Base-by-base conservation (phyloP, 2,113 vertebrate genomes). In the Siniperca knerii region DNA sequence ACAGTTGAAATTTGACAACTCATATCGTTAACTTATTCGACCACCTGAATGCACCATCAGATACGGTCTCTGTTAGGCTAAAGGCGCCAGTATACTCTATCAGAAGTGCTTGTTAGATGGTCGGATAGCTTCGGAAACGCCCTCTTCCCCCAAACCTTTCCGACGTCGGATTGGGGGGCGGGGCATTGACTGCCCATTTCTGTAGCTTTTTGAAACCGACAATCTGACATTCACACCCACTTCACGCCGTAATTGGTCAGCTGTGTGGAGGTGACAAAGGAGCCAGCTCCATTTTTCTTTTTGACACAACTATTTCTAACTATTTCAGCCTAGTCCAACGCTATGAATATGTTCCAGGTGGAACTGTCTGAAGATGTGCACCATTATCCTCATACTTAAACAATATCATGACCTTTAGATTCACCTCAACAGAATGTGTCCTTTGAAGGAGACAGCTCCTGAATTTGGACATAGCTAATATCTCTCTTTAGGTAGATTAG, bases 391-490 rank as follows among this genome's bases (percentile, higher is more conserved):
- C 35, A 11, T 12, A 65, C 20, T 62, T 35, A 44, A 44, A 44
- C 42, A 44, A 44, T 44, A 44, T 40, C 40, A 40, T 40, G 40
- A 40, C 8, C 12, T 48, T 3, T 15, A 15, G 46, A 13, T 48
- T 25, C 11, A 11, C 23, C 42, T 29, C 2, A 40, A 23, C 35
- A 0, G 42, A 29, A 21, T 0, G 1, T 13, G 52, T 73, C 18
- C 74, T 23, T 10, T 66, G 15, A 64, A n/a, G 29, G 9, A 73
- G 60, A 10, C n/a, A 3, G 33, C 44, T 21, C 6, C 20, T 70
- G 11, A 70, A n/a, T 78, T 82, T 68, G 21, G 35, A 55, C 60
- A 48, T 37, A 18, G 37, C 64, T 62, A 5, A 37, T 72, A 4
- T 70, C 23, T 64, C 23, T 4, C 48, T 48, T 70, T 8, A 61